Base-by-base conservation (phyloP, 2,113 vertebrate species). In the Poeciliopsis occidentalis region DNA sequence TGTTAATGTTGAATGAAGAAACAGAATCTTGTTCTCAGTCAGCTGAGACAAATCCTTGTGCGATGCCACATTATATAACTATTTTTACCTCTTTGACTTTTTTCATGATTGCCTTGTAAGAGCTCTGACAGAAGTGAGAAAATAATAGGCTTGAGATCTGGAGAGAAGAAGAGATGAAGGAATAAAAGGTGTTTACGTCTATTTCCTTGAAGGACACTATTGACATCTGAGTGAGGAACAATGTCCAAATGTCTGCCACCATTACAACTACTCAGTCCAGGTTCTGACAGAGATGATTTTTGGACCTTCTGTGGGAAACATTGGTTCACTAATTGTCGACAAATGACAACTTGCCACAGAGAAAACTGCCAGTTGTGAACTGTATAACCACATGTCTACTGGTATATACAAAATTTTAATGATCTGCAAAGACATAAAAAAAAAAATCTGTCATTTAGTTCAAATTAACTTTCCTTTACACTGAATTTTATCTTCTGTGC, bases 1-100 rank as follows among this genome's bases (percentile, higher is more conserved):
- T 89, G 86, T 71, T 91, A 91, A 91, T 91, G 71, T 39, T 71
- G 75, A 80, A 81, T 85, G 64, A 88, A 69, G 70, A 78, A 87
- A 87, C 80, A 77, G 65, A 88, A 78, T 80, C 85, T 89, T 78
- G 79, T 86, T 67, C 77, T 83, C 82, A 87, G 76, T 90, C 90
- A 91, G 63, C 77, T 85, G 87, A 84, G 82, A 89, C 88, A 85
- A 90, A 91, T 91, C 82, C 86, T 68, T 64, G 65, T 78, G 75
- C 54, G 24, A 83, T 77, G 78, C 67, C 30, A 75, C 66, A 78
- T 88, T 89, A 85, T 81, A 81, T 76, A 89, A 89, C 80, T 71
- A 64, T 73, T 79, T 73, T 72, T 69, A 79, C 72, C 72, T 79
- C 64, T 82, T 73, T 85, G 67, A 83, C 70, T 84, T 80, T 75